Percentiles rank a stretch among this genome's conserved stretches.
Evolutionary conservation across 1,140 invertebrate genomes (phyloP).

Genomic region (Hesperophylax magnus): DNA sequence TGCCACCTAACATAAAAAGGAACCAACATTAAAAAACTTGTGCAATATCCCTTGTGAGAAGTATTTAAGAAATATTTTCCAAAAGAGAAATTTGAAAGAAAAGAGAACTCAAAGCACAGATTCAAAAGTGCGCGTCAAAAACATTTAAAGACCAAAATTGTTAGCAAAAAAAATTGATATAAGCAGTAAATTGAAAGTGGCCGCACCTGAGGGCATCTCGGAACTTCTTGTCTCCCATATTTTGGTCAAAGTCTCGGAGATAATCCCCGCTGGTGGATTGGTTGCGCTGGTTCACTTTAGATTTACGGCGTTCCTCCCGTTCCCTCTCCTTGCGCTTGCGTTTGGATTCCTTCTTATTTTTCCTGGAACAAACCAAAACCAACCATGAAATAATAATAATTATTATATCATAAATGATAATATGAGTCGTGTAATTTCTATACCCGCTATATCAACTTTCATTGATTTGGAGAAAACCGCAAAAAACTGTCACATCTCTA

Average conservation of each 20-base stretch:
- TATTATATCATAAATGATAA: neutral
- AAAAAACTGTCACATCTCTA: too few relatives aligned
- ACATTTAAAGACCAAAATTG: neutral
- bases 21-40: too few relatives aligned
- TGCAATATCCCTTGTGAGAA: too few relatives aligned
- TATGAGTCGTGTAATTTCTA: too few relatives aligned
- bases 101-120: too few relatives aligned
- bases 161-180: neutral
- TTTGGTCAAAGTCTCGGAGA: slow-evolving; percentile 75
- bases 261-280: slow-evolving; percentile 67
- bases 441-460: too few relatives aligned
- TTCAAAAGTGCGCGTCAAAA: too few relatives aligned
- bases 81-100: neutral
- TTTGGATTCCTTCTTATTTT: slow-evolving; percentile 78
- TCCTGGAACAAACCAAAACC: slow-evolving; percentile 65
- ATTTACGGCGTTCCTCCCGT: slow-evolving; percentile 67
- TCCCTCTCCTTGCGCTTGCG: slow-evolving; percentile 76
- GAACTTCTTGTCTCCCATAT: slow-evolving; percentile 75
- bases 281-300: slow-evolving; percentile 65
- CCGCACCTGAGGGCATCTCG: slow-evolving; percentile 75
- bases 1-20: too few relatives aligned
- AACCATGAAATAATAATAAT: neutral
- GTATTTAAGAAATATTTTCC: too few relatives aligned
- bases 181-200: neutral
- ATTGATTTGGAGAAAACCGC: too few relatives aligned